Base-by-base conservation (phyloP, 2,797 vertebrate species). In the Silurus aristotelis region DNA sequence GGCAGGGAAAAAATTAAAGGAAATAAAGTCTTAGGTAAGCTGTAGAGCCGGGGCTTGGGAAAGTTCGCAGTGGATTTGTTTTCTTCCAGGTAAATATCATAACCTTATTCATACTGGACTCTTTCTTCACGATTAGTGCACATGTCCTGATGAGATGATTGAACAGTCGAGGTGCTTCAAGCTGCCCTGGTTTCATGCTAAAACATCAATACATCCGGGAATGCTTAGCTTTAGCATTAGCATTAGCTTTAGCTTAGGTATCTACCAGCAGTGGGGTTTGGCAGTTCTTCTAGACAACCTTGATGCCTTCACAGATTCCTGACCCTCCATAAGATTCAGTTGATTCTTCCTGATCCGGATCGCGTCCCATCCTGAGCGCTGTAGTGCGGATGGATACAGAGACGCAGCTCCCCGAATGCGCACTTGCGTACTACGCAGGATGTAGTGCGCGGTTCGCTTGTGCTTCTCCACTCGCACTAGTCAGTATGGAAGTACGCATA, bases 1-100 rank as follows among this genome's bases (percentile, higher is more conserved):
- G 79, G 79, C 75, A 38, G 43, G 2, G 2, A n/a, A 38, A 27
- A n/a, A 60, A 20, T 17, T 14, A 70, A 82, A 38, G 67, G 48
- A 82, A 70, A 52, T 43, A 48, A 52, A 52, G 22, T 66, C 43
- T 66, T 10, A 52, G 63, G 15, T 67, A 27, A 80, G 46, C 46
- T 66, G 27, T 82, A 58, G 48, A 70, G 48, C 52, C 56, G 58
- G 67, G 64, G 80, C 76, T 64, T 85, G 56, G 60, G 60, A 80
- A 85, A 85, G 77, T 80, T 85, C 43, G 56, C 46, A 72, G 83
- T 77, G 83, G 73, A n/a, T 78, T 52, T 56, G 13, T 71, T 14
- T 70, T 31, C 14, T 67, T 46, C 72, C 52, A 84, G 83, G 83
- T 85, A 85, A 85, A 80, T 64, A 58, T 52, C 63, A 52, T 27